phyloP scores from a whole-genome alignment of 2,113 vertebrate genomes.

The Eudyptes chrysolophus region DNA sequence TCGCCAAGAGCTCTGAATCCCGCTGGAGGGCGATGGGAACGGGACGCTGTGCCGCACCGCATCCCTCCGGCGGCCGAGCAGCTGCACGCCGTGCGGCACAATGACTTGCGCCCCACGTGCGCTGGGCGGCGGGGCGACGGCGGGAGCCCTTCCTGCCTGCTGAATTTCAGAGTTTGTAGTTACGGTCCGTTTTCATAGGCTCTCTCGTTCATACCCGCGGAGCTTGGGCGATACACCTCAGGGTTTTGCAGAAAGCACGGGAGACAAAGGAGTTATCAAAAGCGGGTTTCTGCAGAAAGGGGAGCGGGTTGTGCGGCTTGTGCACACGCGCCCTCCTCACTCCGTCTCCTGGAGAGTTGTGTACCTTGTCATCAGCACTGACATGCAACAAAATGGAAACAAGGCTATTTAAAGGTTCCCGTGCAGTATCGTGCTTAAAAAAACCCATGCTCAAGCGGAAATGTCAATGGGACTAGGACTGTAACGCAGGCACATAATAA shows the following conservation, averaged over 20 bases:
- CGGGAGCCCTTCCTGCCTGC: neutral
- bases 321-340: neutral
- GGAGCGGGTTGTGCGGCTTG: neutral
- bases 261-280: neutral
- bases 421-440: neutral
- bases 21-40: rapidly evolving
- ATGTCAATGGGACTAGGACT: neutral
- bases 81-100: rapidly evolving
- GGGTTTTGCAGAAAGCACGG: neutral
- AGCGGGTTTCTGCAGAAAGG: neutral
- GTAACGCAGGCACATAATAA: neutral
- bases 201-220: rapidly evolving
- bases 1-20: neutral
- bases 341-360: neutral
- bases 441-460: neutral
- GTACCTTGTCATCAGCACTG: conserved; percentile 27
- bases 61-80: neutral
- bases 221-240: neutral
- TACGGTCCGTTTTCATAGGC: rapidly evolving
- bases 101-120: rapidly evolving
- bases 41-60: rapidly evolving
- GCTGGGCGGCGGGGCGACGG: neutral
- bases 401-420: neutral
- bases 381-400: conserved; percentile 5
- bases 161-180: rapidly evolving